phyloP scores from a whole-genome alignment of 1,140 invertebrate genomes.

The Mycetomoellerius zeteki region DNA sequence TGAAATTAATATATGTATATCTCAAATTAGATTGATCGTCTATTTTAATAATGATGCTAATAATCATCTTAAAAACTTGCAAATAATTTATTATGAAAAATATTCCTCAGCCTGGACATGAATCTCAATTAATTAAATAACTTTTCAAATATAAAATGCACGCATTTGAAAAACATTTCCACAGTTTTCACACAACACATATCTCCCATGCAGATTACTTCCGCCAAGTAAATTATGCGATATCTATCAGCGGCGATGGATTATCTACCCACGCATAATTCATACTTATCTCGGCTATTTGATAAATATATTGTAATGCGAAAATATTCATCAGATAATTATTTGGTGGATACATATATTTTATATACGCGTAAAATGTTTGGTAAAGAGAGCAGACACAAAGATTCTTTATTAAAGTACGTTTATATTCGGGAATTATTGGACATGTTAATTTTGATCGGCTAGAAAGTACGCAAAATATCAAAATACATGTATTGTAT shows the following conservation, averaged over 20 bases:
- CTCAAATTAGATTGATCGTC: too few species aligned
- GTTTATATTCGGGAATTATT: background rate
- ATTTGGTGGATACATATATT: background rate
- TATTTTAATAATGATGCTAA: too few species aligned
- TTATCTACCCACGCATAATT: slow-evolving; percentile 13
- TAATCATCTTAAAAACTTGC: too few species aligned
- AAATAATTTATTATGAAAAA: too few species aligned
- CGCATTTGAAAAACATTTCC: background rate
- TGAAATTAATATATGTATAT: too few species aligned
- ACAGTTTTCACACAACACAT: background rate
- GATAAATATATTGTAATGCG: background rate
- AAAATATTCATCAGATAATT: background rate
- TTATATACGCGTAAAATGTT: background rate
- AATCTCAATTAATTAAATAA: too few species aligned
- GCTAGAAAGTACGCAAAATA: background rate
- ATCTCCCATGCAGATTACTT: background rate
- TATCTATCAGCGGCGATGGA: background rate
- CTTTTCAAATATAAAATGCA: background rate
- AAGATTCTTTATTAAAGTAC: background rate
- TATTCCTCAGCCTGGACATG: too few species aligned
- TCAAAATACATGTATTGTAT: background rate
- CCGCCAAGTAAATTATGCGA: background rate
- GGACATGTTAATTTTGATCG: background rate
- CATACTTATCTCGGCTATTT: background rate
- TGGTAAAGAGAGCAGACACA: background rate